A percentile compares a stretch with the other conserved stretches of the same genome.
phyloP scores from a whole-genome alignment of 2,797 vertebrate genomes.

The Cottoperca gobio region DNA sequence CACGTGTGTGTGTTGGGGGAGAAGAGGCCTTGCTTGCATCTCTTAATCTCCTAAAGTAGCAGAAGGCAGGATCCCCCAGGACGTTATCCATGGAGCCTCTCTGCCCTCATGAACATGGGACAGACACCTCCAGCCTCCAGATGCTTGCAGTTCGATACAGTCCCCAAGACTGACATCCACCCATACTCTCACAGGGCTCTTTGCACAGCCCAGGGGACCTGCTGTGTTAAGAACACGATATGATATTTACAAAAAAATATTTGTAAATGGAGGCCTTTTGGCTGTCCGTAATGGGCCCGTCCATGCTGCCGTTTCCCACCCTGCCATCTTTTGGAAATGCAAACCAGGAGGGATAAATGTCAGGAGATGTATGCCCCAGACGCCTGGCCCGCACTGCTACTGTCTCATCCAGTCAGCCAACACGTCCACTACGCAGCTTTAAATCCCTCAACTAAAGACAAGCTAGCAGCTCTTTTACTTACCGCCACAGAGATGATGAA shows the following conservation, averaged over 20 bases:
- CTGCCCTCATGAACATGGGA: slow-evolving; percentile 45
- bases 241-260: slow-evolving; percentile 88
- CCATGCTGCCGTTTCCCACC: slow-evolving; percentile 57
- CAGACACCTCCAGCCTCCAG: slow-evolving; percentile 77
- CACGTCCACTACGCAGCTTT: slow-evolving; percentile 44
- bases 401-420: slow-evolving; percentile 74
- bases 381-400: slow-evolving; percentile 62
- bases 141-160: slow-evolving; percentile 82
- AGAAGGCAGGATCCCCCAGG: slow-evolving; percentile 79
- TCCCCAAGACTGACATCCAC: slow-evolving; percentile 71
- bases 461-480: slow-evolving; percentile 59
- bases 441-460: slow-evolving; percentile 62
- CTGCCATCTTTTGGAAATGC: slow-evolving; percentile 62
- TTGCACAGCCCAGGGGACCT: slow-evolving; percentile 79
- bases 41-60: slow-evolving; percentile 73
- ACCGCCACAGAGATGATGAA: slow-evolving; percentile 60
- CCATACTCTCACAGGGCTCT: slow-evolving; percentile 79
- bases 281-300: slow-evolving; percentile 68
- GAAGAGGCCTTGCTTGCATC: slow-evolving; percentile 25
- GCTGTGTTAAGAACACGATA: slow-evolving; percentile 88
- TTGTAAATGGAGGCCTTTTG: slow-evolving; percentile 86
- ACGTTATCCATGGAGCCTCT: slow-evolving; percentile 50
- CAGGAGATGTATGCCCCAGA: slow-evolving; percentile 76
- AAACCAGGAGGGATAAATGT: slow-evolving; percentile 73
- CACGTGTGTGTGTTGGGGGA: slow-evolving; percentile 37